Conservation (phyloP, 1,140 invertebrate genomes). For the Bombus pyrosoma region DNA sequence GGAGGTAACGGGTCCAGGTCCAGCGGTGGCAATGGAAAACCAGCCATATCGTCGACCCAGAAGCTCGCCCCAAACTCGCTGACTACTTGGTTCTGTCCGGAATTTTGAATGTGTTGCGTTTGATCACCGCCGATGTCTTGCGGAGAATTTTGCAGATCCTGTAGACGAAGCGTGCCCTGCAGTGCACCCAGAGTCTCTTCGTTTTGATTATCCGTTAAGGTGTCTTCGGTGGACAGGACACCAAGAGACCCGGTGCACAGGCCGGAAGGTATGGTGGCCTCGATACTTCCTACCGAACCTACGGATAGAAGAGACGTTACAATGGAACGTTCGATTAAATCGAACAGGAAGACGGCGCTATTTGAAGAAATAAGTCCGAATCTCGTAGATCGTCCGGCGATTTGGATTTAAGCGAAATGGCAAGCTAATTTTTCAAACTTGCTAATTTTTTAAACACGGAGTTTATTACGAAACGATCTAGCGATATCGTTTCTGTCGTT, state of each 20-base stretch:
- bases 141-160: constrained; percentile 77
- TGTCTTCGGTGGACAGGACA: constrained; percentile 75
- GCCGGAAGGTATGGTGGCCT: constrained; percentile 80
- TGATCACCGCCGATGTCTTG: constrained; percentile 75
- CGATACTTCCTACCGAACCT: constrained; percentile 81
- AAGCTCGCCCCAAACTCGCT: constrained; percentile 81
- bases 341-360: no score
- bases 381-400: no score
- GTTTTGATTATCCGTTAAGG: constrained; percentile 73
- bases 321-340: no score
- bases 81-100: constrained; percentile 75
- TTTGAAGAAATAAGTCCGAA: no score
- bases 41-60: constrained; percentile 91
- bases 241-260: constrained; percentile 77
- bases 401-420: no score
- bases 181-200: constrained; percentile 72
- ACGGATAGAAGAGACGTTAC: background rate
- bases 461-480: no score
- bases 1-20: constrained; percentile 88
- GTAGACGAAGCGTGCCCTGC: constrained; percentile 75
- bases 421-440: no score
- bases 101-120: constrained; percentile 74
- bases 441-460: no score
- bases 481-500: no score
- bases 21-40: constrained; percentile 89